Base-by-base conservation (phyloP, 2,888 invertebrate species). In the Coleophora deauratella region DNA sequence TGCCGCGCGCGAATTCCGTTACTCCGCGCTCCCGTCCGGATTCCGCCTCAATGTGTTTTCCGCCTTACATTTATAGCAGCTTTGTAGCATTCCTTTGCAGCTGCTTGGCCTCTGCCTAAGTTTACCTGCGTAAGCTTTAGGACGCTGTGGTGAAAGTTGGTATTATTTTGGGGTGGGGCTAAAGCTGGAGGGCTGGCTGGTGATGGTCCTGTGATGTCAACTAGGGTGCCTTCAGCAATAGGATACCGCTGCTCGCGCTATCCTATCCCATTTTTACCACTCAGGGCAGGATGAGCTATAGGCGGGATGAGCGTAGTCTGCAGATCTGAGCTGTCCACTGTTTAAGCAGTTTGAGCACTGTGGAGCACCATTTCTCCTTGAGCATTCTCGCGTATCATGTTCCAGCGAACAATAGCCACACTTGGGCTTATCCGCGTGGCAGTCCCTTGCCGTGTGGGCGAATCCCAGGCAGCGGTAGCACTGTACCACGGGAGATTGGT, bases 121-220 rank as follows among this genome's bases (percentile, higher is more conserved):
- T 37, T 47, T 1, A 45, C 27, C 33, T 47, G 48, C 2, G n/a
- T n/a, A n/a, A n/a, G n/a, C n/a, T n/a, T n/a, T n/a, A 51, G 37
- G 33, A 49, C n/a, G 8, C 12, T 34, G 11, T n/a, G n/a, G n/a
- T n/a, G n/a, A n/a, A n/a, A n/a, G n/a, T n/a, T n/a, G n/a, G n/a
- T n/a, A n/a, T n/a, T n/a, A n/a, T n/a, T n/a, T n/a, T n/a, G n/a
- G n/a, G n/a, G n/a, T n/a, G n/a, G n/a, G n/a, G n/a, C n/a, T n/a
- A n/a, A n/a, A n/a, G n/a, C n/a, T n/a, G n/a, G n/a, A n/a, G n/a
- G n/a, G n/a, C n/a, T n/a, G n/a, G n/a, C n/a, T n/a, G n/a, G n/a
- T n/a, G n/a, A n/a, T n/a, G n/a, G n/a, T n/a, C n/a, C n/a, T n/a
- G n/a, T n/a, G n/a, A n/a, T n/a, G n/a, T n/a, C n/a, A 4, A 21